These are phyloP conservation scores for Coptotermes formosanus DNA, from an alignment of 1,140 invertebrate species.

Conservation along the genomic window DNA sequence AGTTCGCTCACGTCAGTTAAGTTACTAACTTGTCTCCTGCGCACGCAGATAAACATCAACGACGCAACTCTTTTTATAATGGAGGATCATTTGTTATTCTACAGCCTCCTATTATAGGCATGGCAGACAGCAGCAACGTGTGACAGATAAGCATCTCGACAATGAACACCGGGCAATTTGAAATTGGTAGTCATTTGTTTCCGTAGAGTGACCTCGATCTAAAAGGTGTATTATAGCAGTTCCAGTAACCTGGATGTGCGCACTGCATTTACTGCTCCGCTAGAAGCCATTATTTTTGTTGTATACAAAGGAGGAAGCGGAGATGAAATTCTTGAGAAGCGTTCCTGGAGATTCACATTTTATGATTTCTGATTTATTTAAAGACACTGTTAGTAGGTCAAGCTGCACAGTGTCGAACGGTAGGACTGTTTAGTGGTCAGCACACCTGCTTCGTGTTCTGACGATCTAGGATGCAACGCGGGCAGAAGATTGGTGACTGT, in stretches of 20 bases:
- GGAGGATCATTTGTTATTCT: not conserved
- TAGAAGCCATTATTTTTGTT: not conserved
- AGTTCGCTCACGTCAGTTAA: not conserved
- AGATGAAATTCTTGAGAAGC: too few species aligned
- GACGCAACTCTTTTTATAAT: not conserved
- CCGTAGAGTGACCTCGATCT: not conserved
- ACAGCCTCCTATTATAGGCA: not conserved
- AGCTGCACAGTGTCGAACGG: too few species aligned
- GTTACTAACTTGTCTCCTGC: not conserved
- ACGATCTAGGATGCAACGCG: too few species aligned
- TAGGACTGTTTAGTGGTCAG: too few species aligned
- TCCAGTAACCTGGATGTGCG: not conserved
- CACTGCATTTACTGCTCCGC: not conserved
- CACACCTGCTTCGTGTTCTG: too few species aligned
- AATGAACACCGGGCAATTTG: not conserved
- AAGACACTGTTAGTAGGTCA: too few species aligned
- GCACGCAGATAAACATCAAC: not conserved
- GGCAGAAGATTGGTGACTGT: too few species aligned
- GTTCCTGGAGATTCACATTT: too few species aligned
- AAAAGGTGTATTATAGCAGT: not conserved
- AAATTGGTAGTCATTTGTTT: conserved; percentile 17
- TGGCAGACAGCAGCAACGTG: not conserved
- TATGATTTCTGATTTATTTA: too few species aligned
- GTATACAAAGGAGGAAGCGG: too few species aligned
- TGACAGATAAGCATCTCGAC: not conserved